Base-by-base conservation (phyloP, 2,797 vertebrate genomes). In the Phrynocephalus forsythii region DNA sequence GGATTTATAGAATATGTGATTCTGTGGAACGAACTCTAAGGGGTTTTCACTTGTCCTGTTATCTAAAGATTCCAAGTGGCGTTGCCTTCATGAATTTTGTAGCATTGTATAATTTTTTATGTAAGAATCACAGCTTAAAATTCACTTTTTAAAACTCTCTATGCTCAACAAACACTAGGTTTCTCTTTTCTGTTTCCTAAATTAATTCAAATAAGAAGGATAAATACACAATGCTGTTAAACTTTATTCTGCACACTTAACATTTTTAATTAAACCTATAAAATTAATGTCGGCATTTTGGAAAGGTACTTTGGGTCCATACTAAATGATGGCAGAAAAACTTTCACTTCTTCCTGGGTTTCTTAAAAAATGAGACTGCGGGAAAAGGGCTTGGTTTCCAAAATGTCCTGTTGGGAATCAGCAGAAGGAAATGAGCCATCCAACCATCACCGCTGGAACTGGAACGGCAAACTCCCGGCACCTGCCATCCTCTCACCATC, bases 371-470 rank as follows among this genome's bases (percentile, higher is more conserved):
- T 6, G 33, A 18, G 33, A 75, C 20, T 16, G 33, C 20, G 9
- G 20, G 38, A 44, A 75, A 38, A 44, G 60, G 18, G 20, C 60
- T 20, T 63, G 60, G 18, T 6, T 79, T 77, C 20, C 18, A 7
- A 20, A 50, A 69, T 68, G 28, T 26, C 6, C 5, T 48, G 26
- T 82, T 44, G 18, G 38, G 24, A 24, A 9, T 22, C 5, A 9
- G 33, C 22, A 91, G 82, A 66, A 76, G 89, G 90, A 72, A 13
- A 30, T 86, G 88, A 90, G 81, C 63, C 90, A 89, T 91, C 78
- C 79, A 91, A 71, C 92, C 91, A 13, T 93, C 90, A 30, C 78
- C 2, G 0, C 0, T 71, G 77, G 89, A 86, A 69, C 11, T 73
- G 89, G 63, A 91, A 90, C 91, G 33, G 33, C 33, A 33, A 33